Percentiles rank a stretch among this genome's conserved stretches.
Conservation (phyloP, 2,888 invertebrate genomes). For the Leptura quadrifasciata region DNA sequence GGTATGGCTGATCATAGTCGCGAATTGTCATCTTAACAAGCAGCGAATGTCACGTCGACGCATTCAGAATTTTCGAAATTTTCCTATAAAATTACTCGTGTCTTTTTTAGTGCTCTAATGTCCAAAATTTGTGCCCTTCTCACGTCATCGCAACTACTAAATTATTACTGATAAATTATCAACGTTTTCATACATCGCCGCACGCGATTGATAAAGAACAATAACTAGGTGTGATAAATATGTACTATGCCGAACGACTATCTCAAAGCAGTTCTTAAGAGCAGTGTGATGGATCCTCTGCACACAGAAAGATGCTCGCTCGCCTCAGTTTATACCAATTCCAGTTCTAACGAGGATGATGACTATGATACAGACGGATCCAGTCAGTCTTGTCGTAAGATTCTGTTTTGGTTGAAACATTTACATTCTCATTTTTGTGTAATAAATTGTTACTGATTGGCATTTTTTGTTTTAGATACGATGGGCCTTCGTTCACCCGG, state of each 20-base stretch:
- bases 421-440: background rate
- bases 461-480: slow-evolving; percentile 62
- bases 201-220: slow-evolving; percentile 40
- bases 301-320: slow-evolving; percentile 47
- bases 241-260: slow-evolving; percentile 64
- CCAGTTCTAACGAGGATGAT: slow-evolving; percentile 57
- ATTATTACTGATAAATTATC: slow-evolving; percentile 19
- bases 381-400: slow-evolving; percentile 36
- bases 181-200: background rate
- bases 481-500: slow-evolving; percentile 67
- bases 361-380: slow-evolving; percentile 54
- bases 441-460: slow-evolving; percentile 17
- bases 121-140: slow-evolving; percentile 18
- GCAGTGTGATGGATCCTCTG: slow-evolving; percentile 57
- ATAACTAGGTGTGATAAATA: slow-evolving; percentile 43
- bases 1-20: slow-evolving; percentile 35
- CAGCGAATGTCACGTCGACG: slow-evolving; percentile 50
- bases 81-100: slow-evolving; percentile 51
- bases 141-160: slow-evolving; percentile 1
- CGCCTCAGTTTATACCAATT: slow-evolving; percentile 50
- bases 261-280: slow-evolving; percentile 68
- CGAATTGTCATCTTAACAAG: slow-evolving; percentile 42
- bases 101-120: slow-evolving; percentile 33
- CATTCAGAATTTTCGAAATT: slow-evolving; percentile 48
- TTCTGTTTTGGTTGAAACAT: background rate